Evolutionary conservation across 2,888 invertebrate genomes (phyloP), one percentile per base, ranked within the genome.

Genomic region (Mantis religiosa): DNA sequence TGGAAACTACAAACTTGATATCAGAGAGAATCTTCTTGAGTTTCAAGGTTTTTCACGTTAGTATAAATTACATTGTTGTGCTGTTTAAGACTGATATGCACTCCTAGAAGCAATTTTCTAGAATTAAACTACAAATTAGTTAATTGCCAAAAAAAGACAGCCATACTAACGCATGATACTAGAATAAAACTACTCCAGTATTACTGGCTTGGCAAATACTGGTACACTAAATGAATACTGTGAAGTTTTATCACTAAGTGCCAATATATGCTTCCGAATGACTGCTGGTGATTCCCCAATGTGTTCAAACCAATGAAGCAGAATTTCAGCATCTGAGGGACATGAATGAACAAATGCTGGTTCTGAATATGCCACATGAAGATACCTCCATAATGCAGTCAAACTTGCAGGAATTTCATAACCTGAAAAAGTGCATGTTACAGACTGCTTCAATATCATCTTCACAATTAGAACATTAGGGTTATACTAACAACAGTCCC

Each of bases 261-360:
- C 54, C 54, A 89, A 87, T 15, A 86, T 54, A 12, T 89, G 89
- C 87, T 90, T 90, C 34, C 88, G 88, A 28, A 89, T 88, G 54
- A 85, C 85, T 27, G 88, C 87, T n/a, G 89, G 85, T 28, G 88
- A 82, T 71, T 90, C 89, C 28, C 88, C 90, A 87, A 90, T 85
- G 47, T 90, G 90, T 47, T 91, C 91, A 71, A 91, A 88, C 91
- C 91, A 91, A 89, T 91, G 91, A 7, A 91, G 87, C n/a, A 91
- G 84, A 34, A 91, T 91, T 88, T 91, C 91, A 30, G 90, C 89
- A 87, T 91, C 91, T 83, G 91, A 90, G 12, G 91, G 91, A 86
- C 91, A 91, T n/a, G 90, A 90, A n/a, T 89, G 88, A 9, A 90
- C 90, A 88, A 91, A 91, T 1, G 90, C 90, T 14, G 90, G 89